phyloP scores from a whole-genome alignment of 2,797 vertebrate genomes.

The Dermochelys coriacea region DNA sequence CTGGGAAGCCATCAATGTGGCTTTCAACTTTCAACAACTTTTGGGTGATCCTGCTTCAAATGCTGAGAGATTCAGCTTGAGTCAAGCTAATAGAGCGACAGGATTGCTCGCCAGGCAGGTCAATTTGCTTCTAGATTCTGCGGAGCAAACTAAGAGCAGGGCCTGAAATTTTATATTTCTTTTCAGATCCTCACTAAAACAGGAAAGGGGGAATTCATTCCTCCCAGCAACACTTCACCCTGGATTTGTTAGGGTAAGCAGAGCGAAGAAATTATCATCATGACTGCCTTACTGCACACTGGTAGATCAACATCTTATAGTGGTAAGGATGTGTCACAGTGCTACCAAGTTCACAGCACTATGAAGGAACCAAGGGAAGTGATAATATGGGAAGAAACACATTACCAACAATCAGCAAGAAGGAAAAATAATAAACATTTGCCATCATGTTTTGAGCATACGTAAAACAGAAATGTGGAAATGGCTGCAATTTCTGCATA shows the following conservation, averaged over 20 bases:
- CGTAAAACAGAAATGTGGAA: conserved; percentile 36
- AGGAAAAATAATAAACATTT: conserved; percentile 1
- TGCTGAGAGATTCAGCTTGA: background rate
- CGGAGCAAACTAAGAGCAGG: background rate
- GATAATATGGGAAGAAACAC: background rate
- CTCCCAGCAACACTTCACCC: background rate
- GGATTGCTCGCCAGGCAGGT: background rate
- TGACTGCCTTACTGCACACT: background rate
- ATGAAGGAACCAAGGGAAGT: background rate
- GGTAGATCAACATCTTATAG: background rate
- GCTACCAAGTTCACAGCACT: background rate
- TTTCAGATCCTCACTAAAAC: background rate
- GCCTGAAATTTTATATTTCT: background rate
- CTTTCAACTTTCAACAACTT: background rate
- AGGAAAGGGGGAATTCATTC: background rate
- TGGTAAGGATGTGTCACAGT: background rate
- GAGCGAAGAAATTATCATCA: background rate
- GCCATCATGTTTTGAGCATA: conserved; percentile 39
- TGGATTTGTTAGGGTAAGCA: background rate
- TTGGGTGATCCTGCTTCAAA: conserved; percentile 23
- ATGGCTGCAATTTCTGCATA: conserved; percentile 39
- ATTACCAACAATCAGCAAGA: rapidly evolving
- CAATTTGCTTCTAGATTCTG: background rate
- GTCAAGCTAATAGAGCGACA: rapidly evolving
- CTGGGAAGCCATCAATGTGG: background rate